Evolutionary conservation across 2,797 vertebrate genomes (phyloP).

Genomic region (Erethizon dorsatum): DNA sequence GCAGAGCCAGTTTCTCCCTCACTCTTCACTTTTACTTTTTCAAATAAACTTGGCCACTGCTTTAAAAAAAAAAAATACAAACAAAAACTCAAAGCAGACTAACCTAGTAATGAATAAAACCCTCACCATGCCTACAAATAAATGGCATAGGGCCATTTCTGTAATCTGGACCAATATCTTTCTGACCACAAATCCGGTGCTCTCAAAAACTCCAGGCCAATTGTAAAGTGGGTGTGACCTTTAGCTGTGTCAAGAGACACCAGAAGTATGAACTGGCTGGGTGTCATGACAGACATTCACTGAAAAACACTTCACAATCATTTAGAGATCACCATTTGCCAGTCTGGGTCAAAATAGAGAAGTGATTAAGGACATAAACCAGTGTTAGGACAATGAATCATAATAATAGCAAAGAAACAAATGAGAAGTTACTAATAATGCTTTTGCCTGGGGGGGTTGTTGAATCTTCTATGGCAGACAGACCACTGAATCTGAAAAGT

Average conservation of each 20-base stretch:
- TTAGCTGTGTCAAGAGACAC: neutral
- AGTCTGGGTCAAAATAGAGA: neutral
- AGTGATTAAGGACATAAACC: neutral
- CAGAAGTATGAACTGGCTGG: neutral
- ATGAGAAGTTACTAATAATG: neutral
- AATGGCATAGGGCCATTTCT: neutral
- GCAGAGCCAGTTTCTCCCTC: neutral
- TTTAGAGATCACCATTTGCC: neutral
- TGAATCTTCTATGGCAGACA: neutral
- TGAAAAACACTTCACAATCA: neutral
- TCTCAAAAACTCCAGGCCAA: neutral
- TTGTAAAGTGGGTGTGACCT: neutral
- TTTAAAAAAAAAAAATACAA: neutral
- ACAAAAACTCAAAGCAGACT: neutral
- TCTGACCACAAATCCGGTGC: neutral
- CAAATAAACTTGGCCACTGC: neutral
- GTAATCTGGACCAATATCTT: neutral
- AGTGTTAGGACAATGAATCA: neutral
- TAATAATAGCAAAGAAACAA: neutral
- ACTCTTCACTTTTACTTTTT: neutral
- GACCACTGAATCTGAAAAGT: neutral
- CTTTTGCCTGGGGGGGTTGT: neutral
- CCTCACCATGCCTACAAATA: neutral
- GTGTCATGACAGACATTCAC: neutral
- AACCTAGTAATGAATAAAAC: neutral